Evolutionary conservation across 1,140 invertebrate genomes (phyloP), one percentile per base, ranked within the genome.

Genomic region (Brachionus angularis): DNA sequence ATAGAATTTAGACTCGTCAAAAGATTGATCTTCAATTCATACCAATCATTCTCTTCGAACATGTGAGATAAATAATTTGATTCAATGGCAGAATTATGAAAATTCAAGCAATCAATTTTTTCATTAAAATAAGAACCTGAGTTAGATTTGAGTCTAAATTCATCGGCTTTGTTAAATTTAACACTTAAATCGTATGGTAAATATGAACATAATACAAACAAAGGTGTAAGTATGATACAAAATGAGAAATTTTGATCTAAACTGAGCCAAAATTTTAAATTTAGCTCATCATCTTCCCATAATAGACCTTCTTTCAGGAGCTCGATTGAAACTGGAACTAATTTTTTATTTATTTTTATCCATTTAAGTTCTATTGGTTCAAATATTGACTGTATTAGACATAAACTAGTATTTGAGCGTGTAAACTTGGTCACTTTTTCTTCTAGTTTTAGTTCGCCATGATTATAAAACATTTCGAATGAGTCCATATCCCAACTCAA

Each of bases 201-300:
- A 18, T 67, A 67, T 10, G 62, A 67, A n/a, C 62, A 67, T 3
- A 67, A n/a, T 3, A 67, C 29, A 46, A n/a, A 47, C 12, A 47
- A 2, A 29, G 62, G 62, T 3, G 62, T n/a, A n/a, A n/a, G n/a
- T n/a, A n/a, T n/a, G n/a, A n/a, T n/a, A 58, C 5, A 58, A 36
- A 39, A 58, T 58, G 23, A 58, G 33, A 36, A 34, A 39, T 39
- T 23, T 39, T 58, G 36, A 34, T 18, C 33, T 39, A 1, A 58
- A 14, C 14, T 58, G 53, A 58, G 7, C 53, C 53, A 58, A 39
- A 25, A 58, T 39, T 58, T 36, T 16, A 23, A 23, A 31, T 29
- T 29, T 29, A 29, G 5, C 16, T 21, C 34, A 10, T 58, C 53
- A 58, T 39, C 18, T 23, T 36, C n/a, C 53, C 53, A 58, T 18